These are phyloP conservation scores for Ostrea denselamellosa DNA, from an alignment of 1,140 invertebrate genomes.

Conservation along the genomic window DNA sequence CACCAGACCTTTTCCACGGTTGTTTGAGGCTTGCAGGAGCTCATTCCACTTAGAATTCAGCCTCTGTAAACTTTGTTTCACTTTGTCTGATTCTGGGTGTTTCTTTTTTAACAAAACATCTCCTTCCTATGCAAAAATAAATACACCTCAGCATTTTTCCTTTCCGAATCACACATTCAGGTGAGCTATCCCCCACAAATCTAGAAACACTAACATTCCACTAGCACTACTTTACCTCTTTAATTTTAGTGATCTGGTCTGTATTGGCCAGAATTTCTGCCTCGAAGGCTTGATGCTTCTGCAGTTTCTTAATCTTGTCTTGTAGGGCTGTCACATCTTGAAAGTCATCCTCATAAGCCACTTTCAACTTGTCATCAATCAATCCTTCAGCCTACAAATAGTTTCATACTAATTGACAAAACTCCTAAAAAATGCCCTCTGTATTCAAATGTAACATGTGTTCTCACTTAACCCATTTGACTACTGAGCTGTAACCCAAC, in stretches of 20 bases:
- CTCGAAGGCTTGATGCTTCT: conserved; percentile 98
- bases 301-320: conserved; percentile 97
- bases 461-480: no score
- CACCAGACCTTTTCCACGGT: conserved; percentile 92
- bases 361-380: conserved; percentile 96
- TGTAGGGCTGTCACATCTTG: conserved; percentile 95
- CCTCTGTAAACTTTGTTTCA: conserved; percentile 85
- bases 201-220: no score
- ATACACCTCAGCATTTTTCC: background rate
- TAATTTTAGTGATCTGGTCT: conserved; percentile 90
- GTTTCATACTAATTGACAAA: no score
- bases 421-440: no score
- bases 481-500: no score
- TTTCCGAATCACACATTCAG: background rate
- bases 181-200: no score
- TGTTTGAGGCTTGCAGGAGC: conserved; percentile 88
- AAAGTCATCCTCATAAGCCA: conserved; percentile 93
- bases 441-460: no score
- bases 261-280: conserved; percentile 95
- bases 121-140: conserved; percentile 52
- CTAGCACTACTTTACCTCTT: conserved; percentile 80
- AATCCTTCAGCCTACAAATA: conserved; percentile 85
- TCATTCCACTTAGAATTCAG: conserved; percentile 89
- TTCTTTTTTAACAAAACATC: conserved; percentile 58
- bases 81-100: conserved; percentile 85